Evolutionary conservation across 2,888 invertebrate genomes (phyloP).

Genomic region (Lacanobia oleracea): DNA sequence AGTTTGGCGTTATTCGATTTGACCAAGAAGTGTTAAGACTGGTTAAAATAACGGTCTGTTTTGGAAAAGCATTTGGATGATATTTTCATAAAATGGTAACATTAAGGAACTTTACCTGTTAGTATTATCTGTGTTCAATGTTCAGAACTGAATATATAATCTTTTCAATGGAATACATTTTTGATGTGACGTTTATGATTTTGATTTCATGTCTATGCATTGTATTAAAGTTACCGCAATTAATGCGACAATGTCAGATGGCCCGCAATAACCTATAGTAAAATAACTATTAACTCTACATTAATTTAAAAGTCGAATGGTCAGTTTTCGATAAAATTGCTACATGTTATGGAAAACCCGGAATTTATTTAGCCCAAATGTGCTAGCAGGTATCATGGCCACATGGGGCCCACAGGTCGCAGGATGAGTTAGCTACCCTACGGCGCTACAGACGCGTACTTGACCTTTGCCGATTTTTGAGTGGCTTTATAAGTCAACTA

Average conservation of each 20-base stretch:
- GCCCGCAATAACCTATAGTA: not conserved
- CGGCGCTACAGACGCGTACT: too few relatives aligned
- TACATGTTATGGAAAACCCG: too few relatives aligned
- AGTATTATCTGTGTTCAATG: constrained; percentile 27
- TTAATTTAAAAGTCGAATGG: too few relatives aligned
- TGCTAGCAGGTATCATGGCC: too few relatives aligned
- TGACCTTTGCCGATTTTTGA: too few relatives aligned
- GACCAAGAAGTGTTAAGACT: constrained; percentile 39
- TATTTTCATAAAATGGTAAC: constrained; percentile 28
- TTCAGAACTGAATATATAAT: constrained; percentile 37
- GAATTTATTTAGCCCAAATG: too few relatives aligned
- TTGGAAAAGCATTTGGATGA: constrained; percentile 26
- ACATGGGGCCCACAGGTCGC: too few relatives aligned
- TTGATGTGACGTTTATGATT: constrained; percentile 32
- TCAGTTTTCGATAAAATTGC: too few relatives aligned
- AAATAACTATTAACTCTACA: too few relatives aligned
- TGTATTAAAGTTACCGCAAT: too few relatives aligned
- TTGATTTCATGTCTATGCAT: constrained; percentile 8
- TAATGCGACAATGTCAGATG: not conserved
- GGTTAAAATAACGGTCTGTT: constrained; percentile 31
- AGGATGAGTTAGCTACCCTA: too few relatives aligned
- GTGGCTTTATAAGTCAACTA: too few relatives aligned
- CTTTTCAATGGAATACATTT: constrained; percentile 36
- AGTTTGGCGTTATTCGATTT: constrained; percentile 16
- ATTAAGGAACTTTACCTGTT: constrained; percentile 1